A percentile compares a stretch with the other conserved stretches of the same genome.
Conservation (phyloP, 2,797 vertebrate species). For the Ctenopoma kingsleyae region DNA sequence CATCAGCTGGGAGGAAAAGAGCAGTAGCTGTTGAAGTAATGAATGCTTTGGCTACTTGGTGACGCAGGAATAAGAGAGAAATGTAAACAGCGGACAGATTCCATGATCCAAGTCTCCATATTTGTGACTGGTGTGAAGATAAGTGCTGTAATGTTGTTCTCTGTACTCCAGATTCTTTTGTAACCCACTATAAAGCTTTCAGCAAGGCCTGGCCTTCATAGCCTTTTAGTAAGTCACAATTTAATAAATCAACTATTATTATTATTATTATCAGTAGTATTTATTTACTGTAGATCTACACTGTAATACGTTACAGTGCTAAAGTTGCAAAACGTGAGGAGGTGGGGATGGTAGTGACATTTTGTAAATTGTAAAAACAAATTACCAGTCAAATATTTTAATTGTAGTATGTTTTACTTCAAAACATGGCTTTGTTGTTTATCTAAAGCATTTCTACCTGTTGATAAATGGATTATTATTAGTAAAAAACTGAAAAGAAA, state of each 20-base stretch:
- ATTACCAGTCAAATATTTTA: no score
- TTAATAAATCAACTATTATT: background rate
- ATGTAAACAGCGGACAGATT: constrained; percentile 76
- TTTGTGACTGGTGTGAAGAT: constrained; percentile 59
- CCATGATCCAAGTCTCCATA: constrained; percentile 74
- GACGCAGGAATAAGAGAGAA: constrained; percentile 77
- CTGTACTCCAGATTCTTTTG: constrained; percentile 44
- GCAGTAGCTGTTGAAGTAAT: constrained; percentile 59
- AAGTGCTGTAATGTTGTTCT: constrained; percentile 47
- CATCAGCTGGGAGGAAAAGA: constrained; percentile 59
- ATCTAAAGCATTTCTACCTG: no score
- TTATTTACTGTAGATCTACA: background rate
- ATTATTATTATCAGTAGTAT: background rate
- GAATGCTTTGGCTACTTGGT: constrained; percentile 63
- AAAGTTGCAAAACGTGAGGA: background rate
- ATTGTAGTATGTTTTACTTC: no score
- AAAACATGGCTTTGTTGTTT: no score
- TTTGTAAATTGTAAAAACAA: no score
- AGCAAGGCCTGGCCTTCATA: background rate
- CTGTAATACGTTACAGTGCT: background rate
- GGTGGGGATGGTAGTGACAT: no score
- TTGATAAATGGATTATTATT: no score
- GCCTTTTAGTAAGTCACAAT: constrained; percentile 13
- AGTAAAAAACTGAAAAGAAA: no score
- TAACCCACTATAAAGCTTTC: constrained; percentile 19